Evolutionary conservation across 2,888 invertebrate species (phyloP), one percentile per base, ranked within the genome.

Genomic region (Germaria angustata): DNA sequence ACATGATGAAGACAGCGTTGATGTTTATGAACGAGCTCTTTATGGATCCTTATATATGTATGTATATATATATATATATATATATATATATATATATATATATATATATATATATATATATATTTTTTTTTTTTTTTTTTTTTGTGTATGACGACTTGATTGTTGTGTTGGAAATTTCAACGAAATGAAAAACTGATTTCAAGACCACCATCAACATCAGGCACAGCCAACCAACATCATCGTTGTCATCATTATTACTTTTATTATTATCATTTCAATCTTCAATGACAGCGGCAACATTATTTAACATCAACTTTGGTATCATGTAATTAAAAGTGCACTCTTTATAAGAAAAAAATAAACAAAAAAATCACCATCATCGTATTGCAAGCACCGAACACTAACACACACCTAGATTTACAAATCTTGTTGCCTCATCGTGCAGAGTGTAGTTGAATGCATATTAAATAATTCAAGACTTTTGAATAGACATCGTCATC

Each of bases 301-400:
- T 77, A 77, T 77, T 77, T 77, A 69, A 72, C 79, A 72, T 79
- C 66, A 79, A 66, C 79, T 73, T 66, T 71, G 63, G 69, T 79
- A 75, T 79, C 78, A 82, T 82, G 78, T 82, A 82, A 82, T 82
- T 82, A 82, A 82, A 82, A 82, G 75, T 82, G 78, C 75, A 82
- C 81, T 78, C 69, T 55, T 55, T 73, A 53, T 44, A 68, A 51
- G 57, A 32, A 34, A 34, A 28, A 55, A 55, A 1, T 13, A 44
- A 15, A 44, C 6, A 63, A 46, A 61, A 53, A 53, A 39, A 51
- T 15, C 68, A 72, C 11, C 71, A 72, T 41, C 68, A 77, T 53
- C 17, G 20, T 17, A 41, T 39, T 71, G 34, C 24, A 24, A 9
- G 46, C 46, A 71, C 53, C 22, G 17, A 28, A 44, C 49, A 51